Evolutionary conservation across 2,113 vertebrate genomes (phyloP).

Genomic region (Laterallus jamaicensis): DNA sequence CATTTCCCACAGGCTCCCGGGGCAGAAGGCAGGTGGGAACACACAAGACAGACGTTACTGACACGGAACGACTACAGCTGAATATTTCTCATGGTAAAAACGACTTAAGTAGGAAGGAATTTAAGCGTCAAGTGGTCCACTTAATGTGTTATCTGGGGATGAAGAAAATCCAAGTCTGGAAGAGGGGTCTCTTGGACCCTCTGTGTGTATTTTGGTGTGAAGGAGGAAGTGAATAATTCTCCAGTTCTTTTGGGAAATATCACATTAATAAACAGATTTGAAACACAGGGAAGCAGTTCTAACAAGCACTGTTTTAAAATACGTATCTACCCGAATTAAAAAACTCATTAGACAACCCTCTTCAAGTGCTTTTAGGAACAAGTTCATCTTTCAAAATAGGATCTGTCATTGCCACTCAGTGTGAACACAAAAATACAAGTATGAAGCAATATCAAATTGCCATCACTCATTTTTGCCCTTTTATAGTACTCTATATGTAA

Average conservation of each 20-base stretch:
- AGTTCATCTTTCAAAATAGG: neutral
- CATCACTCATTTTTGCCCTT: neutral
- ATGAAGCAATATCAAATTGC: neutral
- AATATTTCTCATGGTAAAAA: too few relatives aligned
- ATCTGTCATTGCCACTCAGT: neutral
- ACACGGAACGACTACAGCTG: neutral
- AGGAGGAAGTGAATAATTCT: neutral
- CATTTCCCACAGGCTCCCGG: too few relatives aligned
- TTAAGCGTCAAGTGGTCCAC: neutral
- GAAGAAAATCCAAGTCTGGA: neutral
- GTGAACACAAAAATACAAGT: neutral
- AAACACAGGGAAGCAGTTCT: neutral
- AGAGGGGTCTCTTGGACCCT: too few relatives aligned
- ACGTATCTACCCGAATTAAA: neutral
- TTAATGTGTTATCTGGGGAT: neutral
- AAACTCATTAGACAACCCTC: neutral
- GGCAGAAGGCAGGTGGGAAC: neutral
- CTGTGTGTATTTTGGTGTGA: too few relatives aligned
- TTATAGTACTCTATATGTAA: neutral
- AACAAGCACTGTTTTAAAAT: neutral
- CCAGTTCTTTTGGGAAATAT: neutral
- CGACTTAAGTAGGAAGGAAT: neutral
- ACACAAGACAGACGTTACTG: neutral
- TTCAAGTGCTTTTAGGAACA: neutral
- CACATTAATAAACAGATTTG: neutral